Conservation (phyloP, 35 echinoderm and acorn worm genomes). For the Amphiura filiformis region DNA sequence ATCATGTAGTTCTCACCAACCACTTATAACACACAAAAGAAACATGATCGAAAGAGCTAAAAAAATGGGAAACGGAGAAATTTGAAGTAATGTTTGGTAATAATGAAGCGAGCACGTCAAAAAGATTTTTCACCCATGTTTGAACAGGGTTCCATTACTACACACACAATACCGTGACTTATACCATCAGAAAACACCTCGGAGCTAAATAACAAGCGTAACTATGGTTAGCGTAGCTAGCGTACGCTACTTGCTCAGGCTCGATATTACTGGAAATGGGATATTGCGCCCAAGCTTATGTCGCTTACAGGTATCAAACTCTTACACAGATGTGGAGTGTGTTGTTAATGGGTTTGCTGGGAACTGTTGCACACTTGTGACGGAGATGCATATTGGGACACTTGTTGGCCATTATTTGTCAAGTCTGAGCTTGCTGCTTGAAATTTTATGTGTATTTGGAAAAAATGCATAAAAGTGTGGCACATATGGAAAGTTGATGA, state of each 20-base stretch:
- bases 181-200: conserved; percentile 8
- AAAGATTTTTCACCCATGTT: neutral
- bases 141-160: conserved; percentile 8
- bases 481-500: too few species aligned
- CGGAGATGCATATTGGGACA: too few species aligned
- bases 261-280: neutral
- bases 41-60: too few species aligned
- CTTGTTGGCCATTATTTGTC: neutral
- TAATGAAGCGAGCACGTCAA: neutral
- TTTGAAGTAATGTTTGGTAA: neutral
- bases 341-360: too few species aligned
- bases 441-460: too few species aligned
- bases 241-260: too few species aligned
- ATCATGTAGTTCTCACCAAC: too few species aligned
- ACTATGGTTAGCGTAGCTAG: neutral
- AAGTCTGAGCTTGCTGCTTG: neutral
- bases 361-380: neutral
- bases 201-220: neutral
- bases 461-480: too few species aligned
- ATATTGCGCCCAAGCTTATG: too few species aligned
- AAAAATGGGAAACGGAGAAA: neutral
- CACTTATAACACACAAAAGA: too few species aligned
- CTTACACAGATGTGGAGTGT: neutral
- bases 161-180: neutral
- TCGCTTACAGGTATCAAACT: neutral